Evolutionary conservation across 2,797 vertebrate species (phyloP).

Genomic region (Tragopan temminckii): DNA sequence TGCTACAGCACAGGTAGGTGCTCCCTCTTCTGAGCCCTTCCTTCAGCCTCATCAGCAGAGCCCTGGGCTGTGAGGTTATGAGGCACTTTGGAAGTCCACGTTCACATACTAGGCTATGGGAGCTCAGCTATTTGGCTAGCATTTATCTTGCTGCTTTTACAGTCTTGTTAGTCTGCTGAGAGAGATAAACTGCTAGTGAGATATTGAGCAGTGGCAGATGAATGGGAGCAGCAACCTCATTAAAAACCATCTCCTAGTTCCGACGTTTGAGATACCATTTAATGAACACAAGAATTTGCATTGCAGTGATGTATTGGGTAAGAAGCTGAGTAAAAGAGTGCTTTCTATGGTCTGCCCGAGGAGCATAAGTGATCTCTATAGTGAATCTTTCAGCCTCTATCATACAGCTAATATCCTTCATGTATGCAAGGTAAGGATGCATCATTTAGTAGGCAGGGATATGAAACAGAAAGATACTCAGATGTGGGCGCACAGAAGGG

Average conservation of each 20-base stretch:
- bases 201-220: not conserved
- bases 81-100: not conserved
- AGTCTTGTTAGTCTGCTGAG: not conserved
- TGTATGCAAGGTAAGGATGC: not conserved
- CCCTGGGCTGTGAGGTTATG: not conserved
- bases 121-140: not conserved
- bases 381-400: not conserved
- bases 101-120: not conserved
- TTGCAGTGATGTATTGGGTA: not conserved
- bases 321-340: not conserved
- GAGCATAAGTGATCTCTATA: not conserved
- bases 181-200: not conserved
- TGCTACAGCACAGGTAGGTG: not conserved
- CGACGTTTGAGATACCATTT: not conserved
- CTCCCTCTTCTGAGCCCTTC: not conserved
- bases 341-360: not conserved
- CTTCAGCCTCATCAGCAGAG: not conserved
- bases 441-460: not conserved
- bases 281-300: not conserved
- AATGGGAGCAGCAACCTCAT: not conserved
- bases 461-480: not conserved
- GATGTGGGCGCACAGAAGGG: not conserved
- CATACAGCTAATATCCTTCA: not conserved
- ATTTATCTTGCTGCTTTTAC: conserved; percentile 4
- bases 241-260: not conserved